A percentile compares a stretch with the other conserved stretches of the same genome.
These are phyloP conservation scores for Troglohyphantes excavatus DNA, from an alignment of 2,888 invertebrate species.

Conservation along the genomic window DNA sequence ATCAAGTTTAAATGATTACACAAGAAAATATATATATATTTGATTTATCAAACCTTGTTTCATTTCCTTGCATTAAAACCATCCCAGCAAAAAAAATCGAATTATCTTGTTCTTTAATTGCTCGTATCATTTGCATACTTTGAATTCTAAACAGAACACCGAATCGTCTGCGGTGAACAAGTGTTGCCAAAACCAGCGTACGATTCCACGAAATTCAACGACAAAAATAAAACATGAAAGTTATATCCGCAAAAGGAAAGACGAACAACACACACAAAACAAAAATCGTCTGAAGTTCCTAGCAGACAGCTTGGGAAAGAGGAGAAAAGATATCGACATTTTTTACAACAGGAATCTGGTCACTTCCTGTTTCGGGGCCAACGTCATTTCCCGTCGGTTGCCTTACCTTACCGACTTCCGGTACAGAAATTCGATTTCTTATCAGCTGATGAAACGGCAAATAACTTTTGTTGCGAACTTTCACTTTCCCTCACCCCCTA, in stretches of 20 bases:
- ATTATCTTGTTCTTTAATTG: background rate
- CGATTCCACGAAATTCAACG: background rate
- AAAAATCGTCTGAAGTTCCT: background rate
- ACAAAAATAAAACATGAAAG: background rate
- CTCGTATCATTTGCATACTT: background rate
- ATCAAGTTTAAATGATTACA: too few species aligned
- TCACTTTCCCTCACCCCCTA: background rate
- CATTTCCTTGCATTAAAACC: too few species aligned
- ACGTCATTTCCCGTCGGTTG: conserved; percentile 68
- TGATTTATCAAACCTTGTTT: too few species aligned
- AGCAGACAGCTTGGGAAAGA: background rate
- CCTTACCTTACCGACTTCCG: conserved; percentile 57
- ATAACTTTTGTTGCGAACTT: background rate
- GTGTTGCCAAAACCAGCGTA: background rate
- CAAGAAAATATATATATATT: too few species aligned
- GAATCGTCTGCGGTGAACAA: background rate
- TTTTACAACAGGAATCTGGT: conserved; percentile 38
- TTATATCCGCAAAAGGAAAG: background rate
- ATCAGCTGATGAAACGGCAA: conserved; percentile 46
- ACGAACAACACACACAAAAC: background rate
- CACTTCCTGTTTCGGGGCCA: conserved; percentile 37
- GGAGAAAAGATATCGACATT: conserved; percentile 32
- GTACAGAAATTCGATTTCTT: conserved; percentile 66
- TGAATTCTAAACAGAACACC: background rate
- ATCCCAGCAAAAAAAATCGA: too few species aligned